Conservation (phyloP, 2,797 vertebrate species). For the Fratercula arctica region DNA sequence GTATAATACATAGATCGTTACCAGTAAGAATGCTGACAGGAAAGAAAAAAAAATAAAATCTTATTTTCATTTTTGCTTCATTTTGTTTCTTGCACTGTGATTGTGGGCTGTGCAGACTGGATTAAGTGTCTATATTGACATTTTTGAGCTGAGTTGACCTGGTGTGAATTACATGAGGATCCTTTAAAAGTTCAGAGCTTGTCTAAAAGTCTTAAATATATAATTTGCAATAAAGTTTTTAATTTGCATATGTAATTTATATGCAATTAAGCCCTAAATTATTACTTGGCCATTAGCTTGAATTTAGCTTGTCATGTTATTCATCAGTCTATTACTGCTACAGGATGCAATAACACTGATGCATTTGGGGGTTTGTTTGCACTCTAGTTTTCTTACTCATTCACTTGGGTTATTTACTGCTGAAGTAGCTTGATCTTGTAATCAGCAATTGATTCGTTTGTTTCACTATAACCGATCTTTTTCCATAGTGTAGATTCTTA, state of each 20-base stretch:
- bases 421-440: neutral
- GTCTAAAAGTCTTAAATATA: neutral
- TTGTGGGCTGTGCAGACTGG: neutral
- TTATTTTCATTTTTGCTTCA: neutral
- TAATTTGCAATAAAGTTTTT: neutral
- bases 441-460: neutral
- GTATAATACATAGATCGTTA: neutral
- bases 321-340: neutral
- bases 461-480: neutral
- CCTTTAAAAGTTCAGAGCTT: neutral
- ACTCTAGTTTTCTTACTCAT: neutral
- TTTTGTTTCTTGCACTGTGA: neutral
- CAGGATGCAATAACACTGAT: neutral
- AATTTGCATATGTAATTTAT: neutral
- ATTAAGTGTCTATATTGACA: neutral
- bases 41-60: neutral
- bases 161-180: neutral
- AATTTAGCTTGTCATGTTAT: conserved; percentile 4
- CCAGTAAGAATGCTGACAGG: neutral
- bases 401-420: neutral
- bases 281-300: neutral
- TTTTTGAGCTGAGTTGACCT: neutral
- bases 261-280: neutral
- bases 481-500: neutral
- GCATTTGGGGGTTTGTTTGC: neutral